Conservation (phyloP, 2,113 vertebrate species). For the Rhinolophus sinicus region DNA sequence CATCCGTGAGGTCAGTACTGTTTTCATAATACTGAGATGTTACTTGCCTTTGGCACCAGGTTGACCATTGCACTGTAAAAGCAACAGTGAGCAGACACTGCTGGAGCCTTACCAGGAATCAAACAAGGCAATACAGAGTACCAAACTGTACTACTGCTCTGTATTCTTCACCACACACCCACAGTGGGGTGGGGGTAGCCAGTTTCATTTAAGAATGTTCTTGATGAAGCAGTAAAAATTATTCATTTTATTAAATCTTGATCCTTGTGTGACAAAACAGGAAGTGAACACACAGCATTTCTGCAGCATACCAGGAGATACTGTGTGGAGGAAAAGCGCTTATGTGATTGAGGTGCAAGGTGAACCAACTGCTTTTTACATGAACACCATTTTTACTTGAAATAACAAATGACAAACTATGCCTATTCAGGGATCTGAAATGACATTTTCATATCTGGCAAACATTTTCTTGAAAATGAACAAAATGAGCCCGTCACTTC, state of each 20-base stretch:
- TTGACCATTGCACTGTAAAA: not conserved
- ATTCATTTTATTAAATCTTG: slow-evolving; percentile 15
- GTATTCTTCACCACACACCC: not conserved
- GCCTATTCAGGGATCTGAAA: not conserved
- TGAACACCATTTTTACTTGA: slow-evolving; percentile 14
- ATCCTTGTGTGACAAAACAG: not conserved
- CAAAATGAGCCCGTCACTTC: slow-evolving; percentile 26
- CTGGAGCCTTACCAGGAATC: not conserved
- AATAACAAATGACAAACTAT: not conserved
- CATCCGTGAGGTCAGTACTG: slow-evolving; percentile 20
- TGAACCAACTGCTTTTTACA: slow-evolving; percentile 17
- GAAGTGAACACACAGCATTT: slow-evolving; percentile 39
- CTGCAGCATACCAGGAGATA: slow-evolving; percentile 2
- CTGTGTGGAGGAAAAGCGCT: not conserved
- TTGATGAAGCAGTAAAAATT: slow-evolving; percentile 23
- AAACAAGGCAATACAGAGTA: not conserved
- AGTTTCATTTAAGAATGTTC: not conserved
- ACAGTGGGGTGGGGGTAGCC: not conserved
- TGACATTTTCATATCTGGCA: not conserved
- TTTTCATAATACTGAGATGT: not conserved
- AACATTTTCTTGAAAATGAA: slow-evolving; percentile 8
- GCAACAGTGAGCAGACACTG: not conserved
- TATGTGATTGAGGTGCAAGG: not conserved
- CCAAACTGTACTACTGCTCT: not conserved
- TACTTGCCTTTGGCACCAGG: not conserved